Evolutionary conservation across 2,888 invertebrate genomes (phyloP).

Genomic region (Rhopalosiphum nymphaeae): DNA sequence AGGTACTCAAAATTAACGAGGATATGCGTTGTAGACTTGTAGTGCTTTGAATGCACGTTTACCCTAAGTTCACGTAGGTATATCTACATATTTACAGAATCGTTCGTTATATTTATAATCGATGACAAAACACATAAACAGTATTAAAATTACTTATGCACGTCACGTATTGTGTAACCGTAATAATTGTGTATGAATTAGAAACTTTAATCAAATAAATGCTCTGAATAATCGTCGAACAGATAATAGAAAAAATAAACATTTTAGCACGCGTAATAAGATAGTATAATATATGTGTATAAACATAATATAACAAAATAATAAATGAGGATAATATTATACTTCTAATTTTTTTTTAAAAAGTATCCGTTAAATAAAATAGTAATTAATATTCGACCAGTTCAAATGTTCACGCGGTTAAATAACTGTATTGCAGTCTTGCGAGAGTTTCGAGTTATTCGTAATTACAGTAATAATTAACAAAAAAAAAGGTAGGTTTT

Average conservation of each 20-base stretch:
- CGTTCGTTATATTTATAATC: not conserved
- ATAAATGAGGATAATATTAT: not conserved
- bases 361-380: not conserved
- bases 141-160: not conserved
- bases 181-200: not conserved
- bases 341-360: not conserved
- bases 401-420: not conserved
- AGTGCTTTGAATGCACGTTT: not conserved
- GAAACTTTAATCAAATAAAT: not conserved
- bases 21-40: not conserved
- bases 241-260: not conserved
- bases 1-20: not conserved
- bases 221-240: not conserved
- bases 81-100: not conserved
- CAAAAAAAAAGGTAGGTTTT: constrained; percentile 9
- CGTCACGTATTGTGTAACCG: not conserved
- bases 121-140: not conserved
- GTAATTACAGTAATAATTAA: not conserved
- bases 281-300: not conserved
- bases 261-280: not conserved
- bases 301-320: not conserved
- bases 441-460: not conserved
- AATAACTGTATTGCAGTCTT: not conserved
- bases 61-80: not conserved
- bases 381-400: not conserved